Conservation (phyloP, 2,888 invertebrate genomes). For the Dryocosmus kuriphilus region DNA sequence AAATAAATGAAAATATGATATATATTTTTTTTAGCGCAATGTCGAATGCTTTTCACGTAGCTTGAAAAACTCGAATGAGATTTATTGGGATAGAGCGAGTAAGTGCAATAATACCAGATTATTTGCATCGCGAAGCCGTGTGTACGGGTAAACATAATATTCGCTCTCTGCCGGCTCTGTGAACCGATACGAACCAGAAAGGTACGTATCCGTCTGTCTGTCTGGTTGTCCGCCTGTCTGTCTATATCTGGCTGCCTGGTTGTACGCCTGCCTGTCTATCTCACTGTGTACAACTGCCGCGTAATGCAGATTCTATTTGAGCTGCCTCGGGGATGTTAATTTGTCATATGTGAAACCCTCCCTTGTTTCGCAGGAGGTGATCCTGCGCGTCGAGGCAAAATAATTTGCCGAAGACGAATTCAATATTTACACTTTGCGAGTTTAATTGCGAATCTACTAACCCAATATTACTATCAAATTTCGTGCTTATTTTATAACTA, state of each 20-base stretch:
- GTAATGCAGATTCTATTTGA: conserved; percentile 76
- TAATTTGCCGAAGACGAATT: conserved; percentile 43
- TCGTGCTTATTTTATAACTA: background rate
- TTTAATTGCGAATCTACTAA: conserved; percentile 10
- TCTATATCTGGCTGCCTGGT: conserved; percentile 56
- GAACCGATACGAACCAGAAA: conserved; percentile 68
- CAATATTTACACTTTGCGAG: conserved; percentile 17
- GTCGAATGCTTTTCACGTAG: conserved; percentile 47
- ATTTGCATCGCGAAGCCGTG: conserved; percentile 77
- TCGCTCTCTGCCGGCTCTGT: conserved; percentile 73
- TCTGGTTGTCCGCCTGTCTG: conserved; percentile 54
- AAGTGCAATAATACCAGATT: conserved; percentile 78
- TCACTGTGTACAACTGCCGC: conserved; percentile 69
- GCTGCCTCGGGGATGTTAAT: conserved; percentile 76
- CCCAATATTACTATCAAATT: background rate
- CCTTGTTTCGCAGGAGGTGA: conserved; percentile 20
- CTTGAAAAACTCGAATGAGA: conserved; percentile 55
- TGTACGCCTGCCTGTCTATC: conserved; percentile 57
- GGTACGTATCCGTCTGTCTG: conserved; percentile 62
- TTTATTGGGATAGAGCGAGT: conserved; percentile 68
- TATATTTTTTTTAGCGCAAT: conserved; percentile 24
- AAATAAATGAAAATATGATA: conserved; percentile 29
- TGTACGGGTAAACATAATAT: conserved; percentile 77
- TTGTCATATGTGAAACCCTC: conserved; percentile 45
- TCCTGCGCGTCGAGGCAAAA: conserved; percentile 37